Conservation (phyloP, 1,140 invertebrate genomes). For the Papilio dardanus region DNA sequence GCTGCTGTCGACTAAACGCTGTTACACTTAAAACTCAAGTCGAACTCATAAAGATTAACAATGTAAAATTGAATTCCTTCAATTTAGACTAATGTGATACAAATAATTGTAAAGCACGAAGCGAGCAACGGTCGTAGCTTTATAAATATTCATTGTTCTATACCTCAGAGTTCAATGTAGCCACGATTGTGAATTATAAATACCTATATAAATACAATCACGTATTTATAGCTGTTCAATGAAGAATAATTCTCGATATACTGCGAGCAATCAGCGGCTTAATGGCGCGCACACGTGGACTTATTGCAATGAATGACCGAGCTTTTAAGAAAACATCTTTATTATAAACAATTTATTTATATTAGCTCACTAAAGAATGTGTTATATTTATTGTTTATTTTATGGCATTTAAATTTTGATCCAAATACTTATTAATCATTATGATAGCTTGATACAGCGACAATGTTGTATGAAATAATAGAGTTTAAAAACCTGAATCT, state of each 20-base stretch:
- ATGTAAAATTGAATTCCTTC: background rate
- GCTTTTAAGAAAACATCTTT: constrained; percentile 40
- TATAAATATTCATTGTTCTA: constrained; percentile 38
- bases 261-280: constrained; percentile 53
- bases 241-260: constrained; percentile 59
- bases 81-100: constrained; percentile 35
- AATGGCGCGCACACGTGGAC: constrained; percentile 45
- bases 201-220: constrained; percentile 39
- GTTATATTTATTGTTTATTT: background rate
- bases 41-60: background rate
- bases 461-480: background rate
- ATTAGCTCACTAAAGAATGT: background rate
- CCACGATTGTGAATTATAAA: constrained; percentile 39
- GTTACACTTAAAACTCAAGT: no score
- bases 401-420: background rate
- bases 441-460: background rate
- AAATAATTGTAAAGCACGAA: constrained; percentile 35
- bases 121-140: background rate
- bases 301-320: constrained; percentile 58
- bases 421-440: background rate
- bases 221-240: constrained; percentile 45
- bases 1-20: no score
- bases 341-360: constrained; percentile 35
- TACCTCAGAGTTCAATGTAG: constrained; percentile 34
- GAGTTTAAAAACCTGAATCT: no score